Evolutionary conservation across 37 sponge, comb jelly and placozoan species (phyloP).

Genomic region (Ianthella basta): DNA sequence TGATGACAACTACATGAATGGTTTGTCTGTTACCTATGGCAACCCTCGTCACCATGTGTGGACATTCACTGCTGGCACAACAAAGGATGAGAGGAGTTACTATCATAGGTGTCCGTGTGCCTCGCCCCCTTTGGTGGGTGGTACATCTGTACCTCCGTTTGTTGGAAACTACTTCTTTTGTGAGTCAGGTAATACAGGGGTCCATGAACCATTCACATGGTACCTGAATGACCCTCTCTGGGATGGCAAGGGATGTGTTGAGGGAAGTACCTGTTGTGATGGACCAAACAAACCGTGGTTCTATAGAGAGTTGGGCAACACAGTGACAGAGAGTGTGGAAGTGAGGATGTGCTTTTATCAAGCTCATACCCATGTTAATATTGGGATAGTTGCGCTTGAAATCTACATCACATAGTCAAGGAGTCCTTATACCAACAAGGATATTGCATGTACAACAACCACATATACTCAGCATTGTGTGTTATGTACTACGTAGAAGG

Average conservation of each 20-base stretch:
- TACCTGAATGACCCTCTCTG: conserved; percentile 13
- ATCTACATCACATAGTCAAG: too few species aligned
- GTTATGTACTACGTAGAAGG: too few species aligned
- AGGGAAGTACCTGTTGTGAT: conserved; percentile 10
- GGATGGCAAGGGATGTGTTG: conserved; percentile 18
- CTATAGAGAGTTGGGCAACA: neutral
- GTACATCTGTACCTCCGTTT: conserved; percentile 28
- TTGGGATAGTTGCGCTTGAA: too few species aligned
- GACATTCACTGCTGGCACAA: neutral
- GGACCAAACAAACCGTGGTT: conserved; percentile 11
- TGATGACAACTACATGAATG: conserved; percentile 3
- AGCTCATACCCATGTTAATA: too few species aligned
- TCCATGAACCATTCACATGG: too few species aligned
- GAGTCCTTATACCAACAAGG: too few species aligned
- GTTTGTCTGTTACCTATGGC: conserved; percentile 18
- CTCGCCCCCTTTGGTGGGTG: conserved; percentile 16
- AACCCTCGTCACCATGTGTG: conserved; percentile 1
- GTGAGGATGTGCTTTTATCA: neutral
- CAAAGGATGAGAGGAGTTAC: neutral
- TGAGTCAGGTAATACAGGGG: conserved; percentile 39
- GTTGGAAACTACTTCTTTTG: conserved; percentile 20
- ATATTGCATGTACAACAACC: too few species aligned
- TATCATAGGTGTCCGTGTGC: neutral
- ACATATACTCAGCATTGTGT: too few species aligned
- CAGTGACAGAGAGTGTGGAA: neutral